A percentile compares a stretch with the other conserved stretches of the same genome.
Conservation (phyloP, 2,797 vertebrate species). For the Catostomus latipinnis region DNA sequence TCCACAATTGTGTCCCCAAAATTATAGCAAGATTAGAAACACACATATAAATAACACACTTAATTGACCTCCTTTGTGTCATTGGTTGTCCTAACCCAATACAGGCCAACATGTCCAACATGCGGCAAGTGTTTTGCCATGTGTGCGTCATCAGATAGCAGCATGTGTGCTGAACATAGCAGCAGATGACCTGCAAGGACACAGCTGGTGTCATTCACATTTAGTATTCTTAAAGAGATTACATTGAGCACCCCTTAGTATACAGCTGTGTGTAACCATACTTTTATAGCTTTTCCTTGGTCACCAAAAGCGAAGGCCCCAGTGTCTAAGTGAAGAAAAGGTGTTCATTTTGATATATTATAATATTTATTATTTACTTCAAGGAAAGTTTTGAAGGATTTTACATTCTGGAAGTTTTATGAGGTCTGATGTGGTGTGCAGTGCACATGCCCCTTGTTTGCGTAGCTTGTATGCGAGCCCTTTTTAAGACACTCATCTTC, state of each 20-base stretch:
- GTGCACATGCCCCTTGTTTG: neutral
- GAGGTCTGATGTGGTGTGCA: neutral
- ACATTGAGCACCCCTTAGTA: conserved; percentile 27
- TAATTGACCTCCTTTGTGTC: neutral
- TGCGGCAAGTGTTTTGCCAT: neutral
- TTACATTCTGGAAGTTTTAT: neutral
- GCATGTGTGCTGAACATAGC: conserved; percentile 19
- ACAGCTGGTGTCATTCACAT: conserved; percentile 39
- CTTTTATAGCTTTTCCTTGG: neutral
- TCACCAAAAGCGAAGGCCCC: neutral
- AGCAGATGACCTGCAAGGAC: conserved; percentile 26
- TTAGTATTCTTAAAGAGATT: conserved; percentile 37
- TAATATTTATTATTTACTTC: neutral
- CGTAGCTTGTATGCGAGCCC: neutral
- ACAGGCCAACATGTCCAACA: conserved; percentile 7
- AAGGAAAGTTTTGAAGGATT: neutral
- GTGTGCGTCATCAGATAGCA: neutral
- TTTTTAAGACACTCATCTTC: conserved; percentile 4
- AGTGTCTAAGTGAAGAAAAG: neutral
- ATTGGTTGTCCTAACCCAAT: conserved; percentile 2
- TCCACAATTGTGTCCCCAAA: no score
- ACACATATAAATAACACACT: neutral
- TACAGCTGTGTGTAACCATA: neutral
- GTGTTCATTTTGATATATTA: neutral
- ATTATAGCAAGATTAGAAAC: no score